Percentiles rank a stretch among this genome's conserved stretches.
Conservation (phyloP, 1,140 invertebrate genomes). For the Pseudomyrmex flavicornis region DNA sequence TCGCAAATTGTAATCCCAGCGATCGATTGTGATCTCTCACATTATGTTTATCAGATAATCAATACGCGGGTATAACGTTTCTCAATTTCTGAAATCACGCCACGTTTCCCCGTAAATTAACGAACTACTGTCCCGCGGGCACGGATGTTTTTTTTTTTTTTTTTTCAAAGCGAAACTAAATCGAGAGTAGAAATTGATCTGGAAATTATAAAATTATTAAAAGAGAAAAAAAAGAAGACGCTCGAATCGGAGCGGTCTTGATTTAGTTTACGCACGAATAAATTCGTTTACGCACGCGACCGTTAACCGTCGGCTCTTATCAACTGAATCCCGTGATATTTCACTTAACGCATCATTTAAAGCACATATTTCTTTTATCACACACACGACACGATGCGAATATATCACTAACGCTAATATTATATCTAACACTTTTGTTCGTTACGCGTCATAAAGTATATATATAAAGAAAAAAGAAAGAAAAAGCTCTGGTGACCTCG, state of each 20-base stretch:
- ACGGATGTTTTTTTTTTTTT: background rate
- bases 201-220: too few relatives aligned
- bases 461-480: too few relatives aligned
- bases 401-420: background rate
- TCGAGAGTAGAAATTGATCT: too few relatives aligned
- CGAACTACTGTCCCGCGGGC: background rate
- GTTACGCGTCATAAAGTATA: constrained; percentile 30
- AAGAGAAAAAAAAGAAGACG: too few relatives aligned
- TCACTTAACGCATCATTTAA: background rate
- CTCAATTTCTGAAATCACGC: background rate
- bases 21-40: background rate
- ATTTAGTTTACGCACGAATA: too few relatives aligned
- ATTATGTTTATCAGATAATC: constrained; percentile 47
- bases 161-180: background rate
- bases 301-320: too few relatives aligned
- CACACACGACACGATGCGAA: too few relatives aligned
- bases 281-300: too few relatives aligned
- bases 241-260: too few relatives aligned
- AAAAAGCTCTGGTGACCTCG: constrained; percentile 56
- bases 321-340: background rate
- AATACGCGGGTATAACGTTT: constrained; percentile 30
- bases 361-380: too few relatives aligned
- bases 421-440: background rate
- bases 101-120: background rate
- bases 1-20: constrained; percentile 24